These are phyloP conservation scores for Nudaria mundana DNA, from an alignment of 2,888 invertebrate genomes.

Conservation along the genomic window DNA sequence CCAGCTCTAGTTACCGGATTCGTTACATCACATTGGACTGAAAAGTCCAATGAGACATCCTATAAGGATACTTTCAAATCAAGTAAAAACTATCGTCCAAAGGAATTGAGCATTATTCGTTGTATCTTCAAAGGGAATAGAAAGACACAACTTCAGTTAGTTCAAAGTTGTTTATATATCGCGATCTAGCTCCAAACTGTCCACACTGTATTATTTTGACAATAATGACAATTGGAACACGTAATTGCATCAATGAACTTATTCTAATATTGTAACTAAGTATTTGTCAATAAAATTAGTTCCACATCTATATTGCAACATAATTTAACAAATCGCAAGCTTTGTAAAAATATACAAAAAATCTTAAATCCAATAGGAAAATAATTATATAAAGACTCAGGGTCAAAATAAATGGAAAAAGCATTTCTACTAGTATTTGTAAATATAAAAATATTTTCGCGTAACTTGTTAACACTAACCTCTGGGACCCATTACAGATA, in stretches of 20 bases:
- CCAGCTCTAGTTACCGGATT: no score
- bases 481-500: conserved; percentile 4
- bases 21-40: no score
- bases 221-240: conserved; percentile 9
- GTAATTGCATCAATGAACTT: conserved; percentile 17
- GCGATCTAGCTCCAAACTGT: no score
- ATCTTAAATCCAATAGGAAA: no score
- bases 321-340: neutral
- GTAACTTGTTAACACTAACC: conserved; percentile 10
- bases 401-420: neutral
- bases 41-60: no score
- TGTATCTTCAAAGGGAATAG: no score
- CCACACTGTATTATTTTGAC: conserved; percentile 12
- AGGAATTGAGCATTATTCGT: no score
- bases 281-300: neutral
- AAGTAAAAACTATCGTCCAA: no score
- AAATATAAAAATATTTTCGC: conserved; percentile 12
- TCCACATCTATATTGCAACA: neutral
- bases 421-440: neutral
- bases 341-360: neutral
- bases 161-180: no score
- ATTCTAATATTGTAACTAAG: conserved; percentile 8
- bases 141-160: no score
- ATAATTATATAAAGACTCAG: no score
- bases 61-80: no score